Evolutionary conservation across 1,140 invertebrate species (phyloP), one percentile per base, ranked within the genome.

Genomic region (Heliconius hermathena): DNA sequence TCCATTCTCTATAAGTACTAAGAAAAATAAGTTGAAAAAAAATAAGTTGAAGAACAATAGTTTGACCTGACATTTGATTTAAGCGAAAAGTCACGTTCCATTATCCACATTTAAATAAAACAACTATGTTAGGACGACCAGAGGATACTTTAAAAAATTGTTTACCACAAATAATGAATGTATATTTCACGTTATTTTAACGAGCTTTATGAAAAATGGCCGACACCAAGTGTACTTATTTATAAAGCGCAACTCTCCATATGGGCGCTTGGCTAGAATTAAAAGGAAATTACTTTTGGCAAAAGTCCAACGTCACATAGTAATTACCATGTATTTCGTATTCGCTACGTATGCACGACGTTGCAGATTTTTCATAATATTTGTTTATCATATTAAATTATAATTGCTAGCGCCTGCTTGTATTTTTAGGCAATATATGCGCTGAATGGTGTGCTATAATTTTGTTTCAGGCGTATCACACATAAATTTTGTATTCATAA

Each of bases 211-310:
- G 60, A 66, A 66, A 66, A 66, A 66, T 66, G 60, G 60, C 1
- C 22, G 22, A 6, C 60, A 26, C 22, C 26, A 5, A 29, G 13
- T 13, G 54, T 57, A 66, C 60, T 3, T 66, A 66, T 66, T 66
- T 26, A 29, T 66, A 29, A 66, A 66, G 26, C 60, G n/a, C 54
- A 22, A n/a, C n/a, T 11, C 60, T 29, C 60, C 26, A 66, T 66
- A 66, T 29, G 60, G 26, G 11, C 16, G 26, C 60, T 66, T 66
- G 60, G 60, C 26, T 66, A 66, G 60, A 66, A 66, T 66, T 66
- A 66, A 66, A 66, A 66, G 60, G 60, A 66, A 66, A 66, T 66
- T 66, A 66, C 60, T 66, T 66, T 66, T 66, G 60, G 60, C 60
- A 66, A 66, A 66, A 26, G 18, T 66, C 26, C 60, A 66, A 66